Conservation (phyloP, 2,113 vertebrate genomes). For the Chauna torquata region DNA sequence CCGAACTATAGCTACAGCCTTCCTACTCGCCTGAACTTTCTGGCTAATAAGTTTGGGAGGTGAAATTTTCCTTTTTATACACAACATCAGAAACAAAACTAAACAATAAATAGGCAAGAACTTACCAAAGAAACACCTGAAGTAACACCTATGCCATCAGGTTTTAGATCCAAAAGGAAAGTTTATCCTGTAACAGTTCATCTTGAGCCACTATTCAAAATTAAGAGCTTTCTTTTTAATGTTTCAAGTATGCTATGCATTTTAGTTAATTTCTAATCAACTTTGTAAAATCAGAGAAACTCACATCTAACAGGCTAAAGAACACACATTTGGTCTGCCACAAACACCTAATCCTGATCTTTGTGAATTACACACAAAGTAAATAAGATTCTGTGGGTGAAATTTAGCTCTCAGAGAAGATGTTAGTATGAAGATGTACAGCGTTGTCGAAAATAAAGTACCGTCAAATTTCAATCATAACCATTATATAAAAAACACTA, state of each 20-base stretch:
- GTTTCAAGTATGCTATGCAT: background rate
- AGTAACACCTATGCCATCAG: background rate
- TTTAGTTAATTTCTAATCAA: background rate
- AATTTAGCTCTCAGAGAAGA: background rate
- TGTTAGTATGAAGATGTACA: background rate
- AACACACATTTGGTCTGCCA: background rate
- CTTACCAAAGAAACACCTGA: background rate
- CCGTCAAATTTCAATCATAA: background rate
- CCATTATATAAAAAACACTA: background rate
- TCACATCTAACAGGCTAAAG: background rate
- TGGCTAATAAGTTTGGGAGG: background rate
- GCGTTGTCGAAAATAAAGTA: background rate
- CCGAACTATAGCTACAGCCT: background rate
- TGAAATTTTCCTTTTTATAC: background rate
- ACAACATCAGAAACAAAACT: constrained; percentile 2
- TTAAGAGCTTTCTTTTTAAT: background rate
- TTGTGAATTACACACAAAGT: background rate
- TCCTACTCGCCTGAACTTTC: background rate
- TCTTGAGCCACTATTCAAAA: background rate
- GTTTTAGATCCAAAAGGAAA: background rate
- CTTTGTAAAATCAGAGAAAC: background rate
- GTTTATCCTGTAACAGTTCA: background rate
- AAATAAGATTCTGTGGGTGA: background rate
- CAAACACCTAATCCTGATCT: background rate
- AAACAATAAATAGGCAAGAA: background rate